Percentiles rank a stretch among this genome's conserved stretches.
Conservation (phyloP, 1,140 invertebrate genomes). For the Idris sp. region DNA sequence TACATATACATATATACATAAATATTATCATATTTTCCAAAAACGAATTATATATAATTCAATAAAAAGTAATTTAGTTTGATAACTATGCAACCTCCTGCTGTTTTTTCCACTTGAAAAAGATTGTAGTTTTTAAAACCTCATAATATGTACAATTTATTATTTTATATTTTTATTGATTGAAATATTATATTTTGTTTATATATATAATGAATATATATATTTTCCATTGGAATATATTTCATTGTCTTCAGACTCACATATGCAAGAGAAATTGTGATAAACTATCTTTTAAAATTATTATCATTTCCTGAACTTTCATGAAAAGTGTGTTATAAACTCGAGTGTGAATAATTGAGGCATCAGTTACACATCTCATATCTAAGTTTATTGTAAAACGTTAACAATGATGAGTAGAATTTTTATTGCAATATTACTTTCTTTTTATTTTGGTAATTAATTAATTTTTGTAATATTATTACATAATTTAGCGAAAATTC, state of each 20-base stretch:
- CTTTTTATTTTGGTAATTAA: constrained; percentile 13
- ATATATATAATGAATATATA: not conserved
- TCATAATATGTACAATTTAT: constrained; percentile 28
- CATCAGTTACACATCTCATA: no score
- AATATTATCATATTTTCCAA: constrained; percentile 76
- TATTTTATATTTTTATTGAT: constrained; percentile 46
- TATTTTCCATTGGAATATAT: constrained; percentile 7
- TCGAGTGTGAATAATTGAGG: not conserved
- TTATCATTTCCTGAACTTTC: constrained; percentile 33
- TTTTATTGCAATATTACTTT: not conserved
- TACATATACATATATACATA: constrained; percentile 68
- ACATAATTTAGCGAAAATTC: not conserved
- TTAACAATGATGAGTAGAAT: constrained; percentile 6
- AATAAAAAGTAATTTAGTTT: constrained; percentile 74
- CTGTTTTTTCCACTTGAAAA: constrained; percentile 47
- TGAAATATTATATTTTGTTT: constrained; percentile 37
- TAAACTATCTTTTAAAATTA: constrained; percentile 37
- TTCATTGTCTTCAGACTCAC: constrained; percentile 3
- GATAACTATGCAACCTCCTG: constrained; percentile 64
- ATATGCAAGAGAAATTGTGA: constrained; percentile 8
- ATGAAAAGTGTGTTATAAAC: constrained; percentile 14
- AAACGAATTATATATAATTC: constrained; percentile 77
- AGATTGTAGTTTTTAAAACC: constrained; percentile 11
- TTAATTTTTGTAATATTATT: not conserved
- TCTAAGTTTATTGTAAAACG: no score